Conservation (phyloP, 2,888 invertebrate genomes). For the Dasypogon diadema region DNA sequence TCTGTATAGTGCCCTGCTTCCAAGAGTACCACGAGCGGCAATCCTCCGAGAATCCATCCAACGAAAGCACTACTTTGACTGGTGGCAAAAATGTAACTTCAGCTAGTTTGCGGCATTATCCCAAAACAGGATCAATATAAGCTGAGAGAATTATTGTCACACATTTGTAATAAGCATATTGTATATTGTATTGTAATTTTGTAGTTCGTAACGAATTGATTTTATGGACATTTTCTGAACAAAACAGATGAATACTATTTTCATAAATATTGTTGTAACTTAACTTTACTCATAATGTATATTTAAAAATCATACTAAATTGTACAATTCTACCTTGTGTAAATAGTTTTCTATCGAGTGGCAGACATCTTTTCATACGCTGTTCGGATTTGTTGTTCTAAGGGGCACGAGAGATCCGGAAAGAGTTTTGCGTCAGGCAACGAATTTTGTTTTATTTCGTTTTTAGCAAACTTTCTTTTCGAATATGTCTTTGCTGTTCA, state of each 20-base stretch:
- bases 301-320: slow-evolving; percentile 49
- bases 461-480: not conserved
- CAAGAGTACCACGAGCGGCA: slow-evolving; percentile 84
- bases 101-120: slow-evolving; percentile 61
- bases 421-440: not conserved
- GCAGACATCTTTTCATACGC: not conserved
- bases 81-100: slow-evolving; percentile 55
- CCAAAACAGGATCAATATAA: slow-evolving; percentile 68
- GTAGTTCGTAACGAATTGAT: slow-evolving; percentile 44
- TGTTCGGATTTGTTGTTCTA: not conserved
- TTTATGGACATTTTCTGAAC: slow-evolving; percentile 46
- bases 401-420: not conserved
- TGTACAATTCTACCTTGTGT: slow-evolving; percentile 42
- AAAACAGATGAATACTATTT: slow-evolving; percentile 48
- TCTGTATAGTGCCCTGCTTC: slow-evolving; percentile 91
- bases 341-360: slow-evolving; percentile 38
- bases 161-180: slow-evolving; percentile 37
- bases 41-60: slow-evolving; percentile 62
- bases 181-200: slow-evolving; percentile 36
- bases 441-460: not conserved
- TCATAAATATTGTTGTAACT: slow-evolving; percentile 45
- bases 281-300: slow-evolving; percentile 42
- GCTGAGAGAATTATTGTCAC: no score
- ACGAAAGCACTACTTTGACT: slow-evolving; percentile 56
- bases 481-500: not conserved